Evolutionary conservation across 2,113 vertebrate species (phyloP).

Genomic region (Micromys minutus): DNA sequence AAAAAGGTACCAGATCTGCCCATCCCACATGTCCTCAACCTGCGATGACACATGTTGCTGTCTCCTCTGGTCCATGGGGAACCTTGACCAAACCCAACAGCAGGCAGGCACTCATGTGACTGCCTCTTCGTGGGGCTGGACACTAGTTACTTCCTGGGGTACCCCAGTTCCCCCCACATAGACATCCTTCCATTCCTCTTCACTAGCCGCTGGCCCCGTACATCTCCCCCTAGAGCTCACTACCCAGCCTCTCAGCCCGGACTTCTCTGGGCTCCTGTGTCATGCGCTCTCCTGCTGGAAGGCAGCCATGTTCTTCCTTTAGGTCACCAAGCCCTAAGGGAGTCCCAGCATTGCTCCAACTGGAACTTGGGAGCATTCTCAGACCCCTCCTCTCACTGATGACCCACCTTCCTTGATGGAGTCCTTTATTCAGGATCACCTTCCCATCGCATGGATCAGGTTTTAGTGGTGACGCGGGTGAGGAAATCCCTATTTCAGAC

Average conservation of each 20-base stretch:
- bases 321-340: neutral
- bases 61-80: neutral
- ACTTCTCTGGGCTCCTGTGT: fast-evolving
- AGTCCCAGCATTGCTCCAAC: fast-evolving
- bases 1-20: too few relatives aligned
- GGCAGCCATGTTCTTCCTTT: neutral
- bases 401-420: neutral
- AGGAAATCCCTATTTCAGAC: neutral
- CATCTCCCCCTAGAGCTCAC: neutral
- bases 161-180: neutral
- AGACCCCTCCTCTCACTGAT: neutral
- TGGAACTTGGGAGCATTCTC: neutral
- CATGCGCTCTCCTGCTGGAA: neutral
- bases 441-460: neutral
- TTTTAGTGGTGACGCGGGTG: neutral
- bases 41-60: neutral
- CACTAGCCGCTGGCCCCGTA: neutral
- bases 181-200: neutral
- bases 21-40: neutral
- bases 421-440: too few relatives aligned
- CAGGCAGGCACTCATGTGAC: too few relatives aligned
- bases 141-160: neutral
- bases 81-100: neutral
- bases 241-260: too few relatives aligned
- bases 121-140: neutral